A percentile compares a stretch with the other conserved stretches of the same genome.
Conservation (phyloP, 1,140 invertebrate genomes). For the Thaumetopoea pityocampa region DNA sequence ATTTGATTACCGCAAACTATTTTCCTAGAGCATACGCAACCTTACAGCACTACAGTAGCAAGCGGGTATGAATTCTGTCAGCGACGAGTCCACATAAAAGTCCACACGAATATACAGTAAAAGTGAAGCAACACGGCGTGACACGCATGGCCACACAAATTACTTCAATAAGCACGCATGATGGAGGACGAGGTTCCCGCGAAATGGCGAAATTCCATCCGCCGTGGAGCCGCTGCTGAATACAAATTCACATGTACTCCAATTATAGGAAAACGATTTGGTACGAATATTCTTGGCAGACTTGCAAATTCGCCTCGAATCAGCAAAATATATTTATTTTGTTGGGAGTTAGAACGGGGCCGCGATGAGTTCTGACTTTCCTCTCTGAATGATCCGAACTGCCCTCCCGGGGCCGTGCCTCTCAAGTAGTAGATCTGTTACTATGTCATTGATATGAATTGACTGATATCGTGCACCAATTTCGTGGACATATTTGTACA, state of each 20-base stretch:
- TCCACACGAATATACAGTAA: slow-evolving; percentile 16
- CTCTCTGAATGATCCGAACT: slow-evolving; percentile 31
- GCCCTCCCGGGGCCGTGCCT: slow-evolving; percentile 15
- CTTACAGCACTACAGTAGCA: too few species aligned
- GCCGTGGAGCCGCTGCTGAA: slow-evolving; percentile 67
- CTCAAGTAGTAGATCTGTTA: slow-evolving; percentile 8
- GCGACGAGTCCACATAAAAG: neutral
- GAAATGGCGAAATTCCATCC: slow-evolving; percentile 65
- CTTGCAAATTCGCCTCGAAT: slow-evolving; percentile 72
- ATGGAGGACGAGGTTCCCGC: slow-evolving; percentile 58
- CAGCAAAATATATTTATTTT: slow-evolving; percentile 73
- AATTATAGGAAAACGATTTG: slow-evolving; percentile 76
- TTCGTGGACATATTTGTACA: slow-evolving; percentile 3
- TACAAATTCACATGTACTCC: slow-evolving; percentile 75
- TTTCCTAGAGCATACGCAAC: too few species aligned
- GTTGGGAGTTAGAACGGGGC: slow-evolving; percentile 49
- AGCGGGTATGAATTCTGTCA: too few species aligned
- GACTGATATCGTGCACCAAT: slow-evolving; percentile 6
- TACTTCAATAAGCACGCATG: slow-evolving; percentile 70
- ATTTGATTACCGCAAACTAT: too few species aligned
- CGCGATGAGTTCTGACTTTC: slow-evolving; percentile 51
- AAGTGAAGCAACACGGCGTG: slow-evolving; percentile 20
- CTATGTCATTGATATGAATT: slow-evolving; percentile 10
- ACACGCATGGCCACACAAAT: slow-evolving; percentile 48
- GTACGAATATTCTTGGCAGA: slow-evolving; percentile 75